Conservation (phyloP, 2,888 invertebrate species). For the Rhamphomyia laevipes region DNA sequence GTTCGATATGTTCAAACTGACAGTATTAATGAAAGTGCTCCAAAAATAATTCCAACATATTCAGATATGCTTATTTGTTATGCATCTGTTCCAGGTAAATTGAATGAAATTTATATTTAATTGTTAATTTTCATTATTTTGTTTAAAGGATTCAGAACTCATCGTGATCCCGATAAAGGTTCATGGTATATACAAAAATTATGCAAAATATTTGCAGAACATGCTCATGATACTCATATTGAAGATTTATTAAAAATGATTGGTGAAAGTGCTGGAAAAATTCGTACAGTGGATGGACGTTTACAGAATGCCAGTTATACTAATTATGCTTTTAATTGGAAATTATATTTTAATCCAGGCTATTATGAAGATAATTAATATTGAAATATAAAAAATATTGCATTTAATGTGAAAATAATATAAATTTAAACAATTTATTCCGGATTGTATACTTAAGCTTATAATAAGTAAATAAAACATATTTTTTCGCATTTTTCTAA, state of each 20-base stretch:
- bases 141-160: conserved; percentile 30
- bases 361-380: conserved; percentile 16
- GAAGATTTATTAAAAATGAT: conserved; percentile 55
- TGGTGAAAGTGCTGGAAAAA: conserved; percentile 38
- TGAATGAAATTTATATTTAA: neutral
- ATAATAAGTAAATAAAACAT: too few species aligned
- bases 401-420: too few species aligned
- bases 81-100: conserved; percentile 46
- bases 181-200: conserved; percentile 62
- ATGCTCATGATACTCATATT: conserved; percentile 50
- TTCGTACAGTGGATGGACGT: conserved; percentile 27
- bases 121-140: conserved; percentile 1
- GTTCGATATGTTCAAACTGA: conserved; percentile 18
- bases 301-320: conserved; percentile 52
- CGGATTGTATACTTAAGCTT: too few species aligned
- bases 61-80: conserved; percentile 54
- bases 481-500: too few species aligned
- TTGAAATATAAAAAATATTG: too few species aligned
- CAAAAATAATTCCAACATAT: conserved; percentile 27
- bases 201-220: conserved; percentile 50
- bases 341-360: conserved; percentile 57
- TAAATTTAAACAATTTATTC: too few species aligned
- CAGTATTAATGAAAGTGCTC: conserved; percentile 6
- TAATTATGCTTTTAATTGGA: conserved; percentile 52
- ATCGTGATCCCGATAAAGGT: conserved; percentile 46